These are phyloP conservation scores for Melieria omissa DNA, from an alignment of 2,888 invertebrate genomes.

Conservation along the genomic window DNA sequence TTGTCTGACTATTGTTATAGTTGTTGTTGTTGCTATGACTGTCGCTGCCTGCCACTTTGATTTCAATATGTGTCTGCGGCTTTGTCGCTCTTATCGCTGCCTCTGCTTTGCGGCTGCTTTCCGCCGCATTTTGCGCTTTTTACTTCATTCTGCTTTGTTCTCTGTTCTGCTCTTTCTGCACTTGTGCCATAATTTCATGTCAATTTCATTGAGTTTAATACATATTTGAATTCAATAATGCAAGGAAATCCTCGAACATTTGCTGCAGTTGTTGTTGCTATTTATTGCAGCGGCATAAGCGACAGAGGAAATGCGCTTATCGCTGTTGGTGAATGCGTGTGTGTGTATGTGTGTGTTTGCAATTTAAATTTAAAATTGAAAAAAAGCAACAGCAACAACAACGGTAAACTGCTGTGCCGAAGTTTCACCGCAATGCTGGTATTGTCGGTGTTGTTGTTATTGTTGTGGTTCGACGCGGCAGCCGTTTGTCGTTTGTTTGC, in stretches of 20 bases:
- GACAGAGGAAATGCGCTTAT: neutral
- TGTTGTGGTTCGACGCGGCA: no score
- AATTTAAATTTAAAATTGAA: neutral
- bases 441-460: constrained; percentile 9
- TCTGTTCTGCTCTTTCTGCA: neutral
- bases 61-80: constrained; percentile 1
- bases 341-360: neutral
- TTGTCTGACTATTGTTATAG: constrained; percentile 6
- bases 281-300: neutral
- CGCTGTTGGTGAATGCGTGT: neutral
- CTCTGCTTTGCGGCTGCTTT: neutral
- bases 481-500: no score
- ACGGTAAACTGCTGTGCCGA: constrained; percentile 15
- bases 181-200: constrained; percentile 18
- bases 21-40: constrained; percentile 6
- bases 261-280: no score
- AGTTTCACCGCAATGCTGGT: neutral
- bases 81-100: constrained; percentile 6
- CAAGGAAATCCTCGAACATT: neutral
- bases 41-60: neutral
- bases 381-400: neutral
- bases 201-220: constrained; percentile 7
- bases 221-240: constrained; percentile 1
- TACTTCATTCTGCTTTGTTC: constrained; percentile 21
- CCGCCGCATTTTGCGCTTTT: neutral